Base-by-base conservation (phyloP, 1,140 invertebrate genomes). In the Pollicipes pollicipes region DNA sequence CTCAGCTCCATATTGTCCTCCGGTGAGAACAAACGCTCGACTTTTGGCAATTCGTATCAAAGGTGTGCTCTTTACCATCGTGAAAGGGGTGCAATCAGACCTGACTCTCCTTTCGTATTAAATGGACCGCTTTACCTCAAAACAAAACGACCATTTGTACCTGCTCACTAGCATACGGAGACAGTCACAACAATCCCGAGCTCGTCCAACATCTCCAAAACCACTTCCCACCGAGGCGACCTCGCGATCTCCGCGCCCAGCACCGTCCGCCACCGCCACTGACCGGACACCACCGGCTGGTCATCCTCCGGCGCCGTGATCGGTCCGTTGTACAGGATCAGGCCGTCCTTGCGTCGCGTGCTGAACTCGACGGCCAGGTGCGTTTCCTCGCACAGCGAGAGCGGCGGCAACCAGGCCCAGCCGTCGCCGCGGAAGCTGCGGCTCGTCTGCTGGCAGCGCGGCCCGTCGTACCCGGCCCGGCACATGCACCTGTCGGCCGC, bases 281-380 rank as follows among this genome's bases (percentile, higher is more conserved):
- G 21, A 58, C 45, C 45, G 13, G 45, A 58, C 66, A 93, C 88
- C 80, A 93, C 85, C 72, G 88, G 84, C 84, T 95, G 91, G 77
- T 95, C 92, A 4, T 85, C 79, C 81, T 95, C 91, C 0, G 91
- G 91, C 68, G 91, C 88, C 26, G 91, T 91, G 75, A 97, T 94
- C 0, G 96, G 95, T 45, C 96, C 96, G 80, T 97, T 98, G 79
- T 98, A 98, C 16, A 98, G 81, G 66, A 98, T 82, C n/a, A 97
- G 82, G 3, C 95, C 95, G 78, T 96, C 91, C 0, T 87, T 85
- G 78, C 91, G 90, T 75, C 87, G 84, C 0, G 95, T 97, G 70
- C 95, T 89, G 77, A 98, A 97, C 80, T 98, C 94, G 70, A 98
- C 86, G 76, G 91, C 95, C 66, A 98, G 83, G 81, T 95, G 92